These are phyloP conservation scores for Heterochromis multidens DNA, from an alignment of 2,113 vertebrate species.

Conservation along the genomic window DNA sequence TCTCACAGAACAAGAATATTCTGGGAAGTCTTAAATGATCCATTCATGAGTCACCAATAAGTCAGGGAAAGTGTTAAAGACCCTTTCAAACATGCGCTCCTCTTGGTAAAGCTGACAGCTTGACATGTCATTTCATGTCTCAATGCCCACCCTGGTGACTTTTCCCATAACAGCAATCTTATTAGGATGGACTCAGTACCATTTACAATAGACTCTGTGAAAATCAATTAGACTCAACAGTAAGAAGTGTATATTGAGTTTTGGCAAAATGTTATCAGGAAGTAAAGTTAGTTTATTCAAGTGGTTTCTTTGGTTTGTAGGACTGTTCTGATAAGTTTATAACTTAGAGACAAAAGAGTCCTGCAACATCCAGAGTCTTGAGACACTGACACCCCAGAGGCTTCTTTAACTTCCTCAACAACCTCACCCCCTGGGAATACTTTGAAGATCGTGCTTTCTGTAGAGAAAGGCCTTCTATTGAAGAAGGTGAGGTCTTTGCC, in stretches of 20 bases:
- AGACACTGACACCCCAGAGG: no score
- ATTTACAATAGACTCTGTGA: background rate
- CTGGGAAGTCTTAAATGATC: fast-evolving
- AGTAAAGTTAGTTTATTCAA: background rate
- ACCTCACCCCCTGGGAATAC: no score
- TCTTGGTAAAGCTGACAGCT: background rate
- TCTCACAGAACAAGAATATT: background rate
- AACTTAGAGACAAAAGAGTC: no score
- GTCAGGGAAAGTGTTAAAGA: background rate
- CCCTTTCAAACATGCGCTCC: background rate
- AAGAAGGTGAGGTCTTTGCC: no score
- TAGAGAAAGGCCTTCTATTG: no score
- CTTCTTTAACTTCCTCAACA: no score
- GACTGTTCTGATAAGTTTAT: background rate
- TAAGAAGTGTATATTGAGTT: background rate
- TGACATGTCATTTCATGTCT: background rate
- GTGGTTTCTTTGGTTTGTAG: background rate
- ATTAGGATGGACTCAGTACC: background rate
- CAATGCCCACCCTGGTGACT: background rate
- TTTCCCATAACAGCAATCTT: background rate
- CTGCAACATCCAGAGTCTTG: no score
- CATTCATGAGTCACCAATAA: background rate
- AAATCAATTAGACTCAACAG: background rate
- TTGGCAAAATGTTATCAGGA: background rate
- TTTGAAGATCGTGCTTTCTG: no score